Percentiles rank a stretch among this genome's conserved stretches.
These are phyloP conservation scores for Nasua narica DNA, from an alignment of 2,797 vertebrate species.

Conservation along the genomic window DNA sequence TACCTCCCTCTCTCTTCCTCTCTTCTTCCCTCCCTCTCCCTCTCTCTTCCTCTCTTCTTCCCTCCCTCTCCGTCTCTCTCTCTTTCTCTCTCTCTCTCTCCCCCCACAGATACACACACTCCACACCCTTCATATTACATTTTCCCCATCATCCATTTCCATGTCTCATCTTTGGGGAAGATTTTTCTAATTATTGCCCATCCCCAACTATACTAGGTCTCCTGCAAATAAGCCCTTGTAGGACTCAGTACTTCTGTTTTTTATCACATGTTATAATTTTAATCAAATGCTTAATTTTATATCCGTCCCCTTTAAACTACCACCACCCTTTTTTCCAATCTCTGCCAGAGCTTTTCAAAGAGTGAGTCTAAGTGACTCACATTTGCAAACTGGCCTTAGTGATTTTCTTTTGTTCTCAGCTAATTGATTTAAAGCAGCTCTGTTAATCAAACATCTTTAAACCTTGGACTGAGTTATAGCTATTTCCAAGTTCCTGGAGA, in stretches of 20 bases:
- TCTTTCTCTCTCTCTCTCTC: background rate
- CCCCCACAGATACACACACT: too few relatives aligned
- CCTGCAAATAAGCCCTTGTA: background rate
- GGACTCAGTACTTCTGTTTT: background rate
- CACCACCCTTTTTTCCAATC: background rate
- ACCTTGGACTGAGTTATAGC: background rate
- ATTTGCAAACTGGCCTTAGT: background rate
- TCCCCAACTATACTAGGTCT: accelerated
- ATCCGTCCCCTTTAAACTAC: background rate
- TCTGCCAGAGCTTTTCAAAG: background rate
- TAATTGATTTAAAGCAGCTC: background rate
- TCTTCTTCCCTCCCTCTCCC: background rate
- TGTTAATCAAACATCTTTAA: background rate
- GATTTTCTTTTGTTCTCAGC: background rate
- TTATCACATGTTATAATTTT: background rate
- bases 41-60: background rate
- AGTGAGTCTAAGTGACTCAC: background rate
- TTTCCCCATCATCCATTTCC: background rate
- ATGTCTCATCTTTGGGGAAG: background rate
- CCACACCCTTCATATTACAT: background rate
- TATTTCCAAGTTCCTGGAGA: background rate
- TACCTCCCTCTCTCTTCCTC: background rate
- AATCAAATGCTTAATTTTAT: background rate
- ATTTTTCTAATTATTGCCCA: background rate
- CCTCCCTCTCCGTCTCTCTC: background rate